Conservation (phyloP, 2,888 invertebrate species). For the Megastigmus dorsalis region DNA sequence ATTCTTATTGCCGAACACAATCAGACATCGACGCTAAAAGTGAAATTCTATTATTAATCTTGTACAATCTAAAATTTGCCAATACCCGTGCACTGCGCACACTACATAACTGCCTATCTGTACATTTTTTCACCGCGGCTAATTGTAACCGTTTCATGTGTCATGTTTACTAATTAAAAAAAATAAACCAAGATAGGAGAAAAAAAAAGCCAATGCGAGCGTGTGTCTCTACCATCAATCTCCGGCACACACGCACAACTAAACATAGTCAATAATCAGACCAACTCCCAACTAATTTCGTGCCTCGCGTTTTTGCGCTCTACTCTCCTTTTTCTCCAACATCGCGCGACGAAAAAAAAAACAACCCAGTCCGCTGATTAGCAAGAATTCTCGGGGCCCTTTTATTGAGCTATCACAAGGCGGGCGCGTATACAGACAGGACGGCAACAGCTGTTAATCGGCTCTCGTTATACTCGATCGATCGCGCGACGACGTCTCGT, state of each 20-base stretch:
- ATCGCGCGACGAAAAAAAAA: background rate
- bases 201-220: too few relatives aligned
- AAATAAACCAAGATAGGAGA: slow-evolving; percentile 15
- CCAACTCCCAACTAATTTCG: slow-evolving; percentile 10
- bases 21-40: too few relatives aligned
- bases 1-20: too few relatives aligned
- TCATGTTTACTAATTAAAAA: slow-evolving; percentile 47
- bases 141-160: slow-evolving; percentile 30
- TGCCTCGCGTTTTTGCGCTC: too few relatives aligned
- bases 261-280: slow-evolving; percentile 11
- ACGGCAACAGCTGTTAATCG: slow-evolving; percentile 12
- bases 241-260: background rate
- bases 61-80: background rate
- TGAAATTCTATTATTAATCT: too few relatives aligned
- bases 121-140: slow-evolving; percentile 1
- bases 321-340: background rate
- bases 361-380: slow-evolving; percentile 3
- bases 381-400: slow-evolving; percentile 20
- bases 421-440: too few relatives aligned
- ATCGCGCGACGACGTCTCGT: background rate
- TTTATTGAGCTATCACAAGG: slow-evolving; percentile 47
- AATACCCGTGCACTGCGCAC: background rate
- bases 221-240: background rate
- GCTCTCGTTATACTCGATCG: slow-evolving; percentile 22
- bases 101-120: background rate